These are phyloP conservation scores for Anoplopoma fimbria DNA, from an alignment of 2,113 vertebrate genomes.

Conservation along the genomic window DNA sequence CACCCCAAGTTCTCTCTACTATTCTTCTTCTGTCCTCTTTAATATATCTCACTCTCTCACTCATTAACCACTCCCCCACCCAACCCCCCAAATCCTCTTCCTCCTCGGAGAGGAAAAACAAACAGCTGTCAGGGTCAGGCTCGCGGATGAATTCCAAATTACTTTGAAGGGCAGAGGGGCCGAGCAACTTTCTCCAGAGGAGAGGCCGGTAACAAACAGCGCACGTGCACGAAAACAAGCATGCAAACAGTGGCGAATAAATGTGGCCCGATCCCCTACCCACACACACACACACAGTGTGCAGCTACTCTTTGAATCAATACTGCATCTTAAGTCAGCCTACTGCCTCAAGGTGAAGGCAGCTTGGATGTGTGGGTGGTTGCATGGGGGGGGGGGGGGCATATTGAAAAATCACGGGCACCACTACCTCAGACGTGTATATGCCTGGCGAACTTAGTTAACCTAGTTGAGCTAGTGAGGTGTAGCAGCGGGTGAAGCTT, in stretches of 20 bases:
- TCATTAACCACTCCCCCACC: conserved; percentile 58
- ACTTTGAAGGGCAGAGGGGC: conserved; percentile 81
- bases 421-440: no score
- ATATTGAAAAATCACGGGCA: no score
- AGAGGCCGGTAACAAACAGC: conserved; percentile 35
- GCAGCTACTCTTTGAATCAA: conserved; percentile 68
- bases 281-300: conserved; percentile 2
- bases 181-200: conserved; percentile 71
- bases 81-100: conserved; percentile 46
- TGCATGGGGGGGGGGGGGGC: not conserved
- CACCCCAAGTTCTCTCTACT: conserved; percentile 44
- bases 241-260: conserved; percentile 51
- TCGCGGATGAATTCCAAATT: conserved; percentile 81
- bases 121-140: conserved; percentile 82
- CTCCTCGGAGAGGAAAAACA: conserved; percentile 77
- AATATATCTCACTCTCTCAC: conserved; percentile 70
- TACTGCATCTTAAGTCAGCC: conserved; percentile 70
- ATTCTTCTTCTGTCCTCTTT: conserved; percentile 64
- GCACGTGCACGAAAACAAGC: conserved; percentile 50
- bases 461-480: no score
- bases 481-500: no score
- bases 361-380: conserved; percentile 41
- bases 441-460: no score
- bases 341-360: conserved; percentile 68
- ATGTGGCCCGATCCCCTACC: conserved; percentile 38